These are phyloP conservation scores for Aurelia aurita complex sp. Pacific DNA, from an alignment of 30 jellyfish, hydroid and myxozoan species.

Conservation along the genomic window DNA sequence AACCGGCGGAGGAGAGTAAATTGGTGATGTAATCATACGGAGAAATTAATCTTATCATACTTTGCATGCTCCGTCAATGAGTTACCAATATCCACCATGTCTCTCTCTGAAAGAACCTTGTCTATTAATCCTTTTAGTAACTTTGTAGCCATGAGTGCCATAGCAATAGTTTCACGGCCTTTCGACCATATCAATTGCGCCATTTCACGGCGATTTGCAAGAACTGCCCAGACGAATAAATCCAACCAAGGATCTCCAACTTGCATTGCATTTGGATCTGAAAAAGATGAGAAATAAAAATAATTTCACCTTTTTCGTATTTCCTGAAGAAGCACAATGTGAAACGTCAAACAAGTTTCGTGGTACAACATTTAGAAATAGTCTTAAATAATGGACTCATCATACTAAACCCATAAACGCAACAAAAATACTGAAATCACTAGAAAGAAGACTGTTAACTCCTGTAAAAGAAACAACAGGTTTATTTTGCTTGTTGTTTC, in stretches of 20 bases:
- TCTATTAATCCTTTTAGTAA: conserved; percentile 86
- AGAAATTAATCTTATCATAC: conserved; percentile 10
- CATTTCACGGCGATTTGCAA: conserved; percentile 81
- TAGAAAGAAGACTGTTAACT: too few relatives aligned
- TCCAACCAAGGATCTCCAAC: conserved; percentile 82
- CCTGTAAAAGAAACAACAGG: too few relatives aligned
- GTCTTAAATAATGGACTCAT: too few relatives aligned
- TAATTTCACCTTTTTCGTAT: too few relatives aligned
- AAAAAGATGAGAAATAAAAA: neutral
- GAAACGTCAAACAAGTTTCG: too few relatives aligned
- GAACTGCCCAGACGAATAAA: conserved; percentile 93
- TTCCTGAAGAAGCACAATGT: too few relatives aligned
- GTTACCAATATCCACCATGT: conserved; percentile 82
- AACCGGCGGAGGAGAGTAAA: too few relatives aligned
- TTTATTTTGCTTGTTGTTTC: too few relatives aligned
- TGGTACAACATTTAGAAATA: too few relatives aligned
- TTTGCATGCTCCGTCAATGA: conserved; percentile 82
- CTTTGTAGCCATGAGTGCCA: conserved; percentile 95
- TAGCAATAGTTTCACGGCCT: conserved; percentile 83
- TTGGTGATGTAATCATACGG: too few relatives aligned
- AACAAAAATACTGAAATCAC: too few relatives aligned
- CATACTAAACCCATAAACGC: too few relatives aligned
- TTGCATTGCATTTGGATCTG: conserved; percentile 37
- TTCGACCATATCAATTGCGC: conserved; percentile 83
- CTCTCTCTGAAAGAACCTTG: conserved; percentile 69